phyloP scores from a whole-genome alignment of 2,113 vertebrate genomes.

The Vidua chalybeata region DNA sequence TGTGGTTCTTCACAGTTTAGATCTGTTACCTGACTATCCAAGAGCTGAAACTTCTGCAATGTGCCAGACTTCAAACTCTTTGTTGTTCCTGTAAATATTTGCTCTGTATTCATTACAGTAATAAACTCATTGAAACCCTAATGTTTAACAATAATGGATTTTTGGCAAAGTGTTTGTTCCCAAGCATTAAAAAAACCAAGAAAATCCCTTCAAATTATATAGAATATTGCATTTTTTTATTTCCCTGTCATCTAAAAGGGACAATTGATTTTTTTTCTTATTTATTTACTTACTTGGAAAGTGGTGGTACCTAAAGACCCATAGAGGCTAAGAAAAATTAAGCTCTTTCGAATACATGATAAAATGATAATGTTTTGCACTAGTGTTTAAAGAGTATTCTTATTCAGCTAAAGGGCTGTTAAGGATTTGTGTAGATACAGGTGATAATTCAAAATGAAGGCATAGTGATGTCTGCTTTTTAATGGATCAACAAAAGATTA shows the following conservation, averaged over 20 bases:
- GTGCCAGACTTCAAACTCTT: not conserved
- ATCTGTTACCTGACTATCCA: not conserved
- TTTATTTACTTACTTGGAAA: not conserved
- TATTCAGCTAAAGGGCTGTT: not conserved
- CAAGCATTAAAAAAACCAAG: not conserved
- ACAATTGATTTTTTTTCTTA: not conserved
- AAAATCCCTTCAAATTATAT: not conserved
- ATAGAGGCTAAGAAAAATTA: not conserved
- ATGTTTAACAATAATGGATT: not conserved
- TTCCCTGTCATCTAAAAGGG: not conserved
- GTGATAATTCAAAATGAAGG: not conserved
- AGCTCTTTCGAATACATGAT: not conserved
- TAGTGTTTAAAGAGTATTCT: not conserved
- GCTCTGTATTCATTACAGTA: not conserved
- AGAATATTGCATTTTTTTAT: not conserved
- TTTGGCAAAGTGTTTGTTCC: not conserved
- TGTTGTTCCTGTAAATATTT: not conserved
- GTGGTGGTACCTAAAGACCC: not conserved
- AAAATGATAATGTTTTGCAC: not conserved
- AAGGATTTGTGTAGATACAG: not conserved
- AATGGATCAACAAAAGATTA: not conserved
- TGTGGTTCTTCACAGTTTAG: not conserved
- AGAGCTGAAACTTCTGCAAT: not conserved
- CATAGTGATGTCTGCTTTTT: not conserved
- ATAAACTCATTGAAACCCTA: not conserved